Evolutionary conservation across 2,888 invertebrate genomes (phyloP), one percentile per base, ranked within the genome.

Genomic region (Candidula unifasciata): DNA sequence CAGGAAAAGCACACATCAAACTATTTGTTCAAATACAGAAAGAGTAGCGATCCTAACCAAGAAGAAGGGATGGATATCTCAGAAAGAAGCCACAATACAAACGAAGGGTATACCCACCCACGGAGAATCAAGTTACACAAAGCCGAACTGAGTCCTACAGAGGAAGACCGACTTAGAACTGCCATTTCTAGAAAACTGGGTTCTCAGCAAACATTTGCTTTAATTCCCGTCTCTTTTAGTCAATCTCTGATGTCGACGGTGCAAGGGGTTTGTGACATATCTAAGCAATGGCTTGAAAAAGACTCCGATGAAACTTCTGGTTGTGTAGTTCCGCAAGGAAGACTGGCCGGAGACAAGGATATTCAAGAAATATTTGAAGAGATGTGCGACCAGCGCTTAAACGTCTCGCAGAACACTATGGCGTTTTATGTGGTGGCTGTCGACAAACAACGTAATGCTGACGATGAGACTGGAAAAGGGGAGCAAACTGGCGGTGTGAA

Each of bases 351-450:
- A 0, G 24, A 44, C 18, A n/a, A 73, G 13, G 27, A 27, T 2
- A 8, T 52, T 60, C 16, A 3, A 18, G 27, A 73, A 1, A n/a
- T 13, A 13, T 52, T 73, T 6, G 27, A 44, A 10, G 52, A 52
- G 0, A 52, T 73, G 5, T n/a, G 10, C n/a, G 27, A 52, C 24
- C 2, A 8, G 18, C 5, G 3, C 13, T 10, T 44, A 0, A 18
- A 21, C 0, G 30, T 54, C 30, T 3, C 27, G 8, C 44, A 74
- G 54, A 54, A 0, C 5, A 33, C 13, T 13, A 54, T 74, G 54
- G 27, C 74, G 16, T 54, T 74, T 74, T 74, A 74, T 18, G 74
- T 74, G 30, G 27, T 74, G 2, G 54, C 74, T 18, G 24, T 74
- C 21, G 54, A 74, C 13, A 74, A 74, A 54, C 27, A 10, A 30